Evolutionary conservation across 2,113 vertebrate species (phyloP).

Genomic region (Grantiella picta): DNA sequence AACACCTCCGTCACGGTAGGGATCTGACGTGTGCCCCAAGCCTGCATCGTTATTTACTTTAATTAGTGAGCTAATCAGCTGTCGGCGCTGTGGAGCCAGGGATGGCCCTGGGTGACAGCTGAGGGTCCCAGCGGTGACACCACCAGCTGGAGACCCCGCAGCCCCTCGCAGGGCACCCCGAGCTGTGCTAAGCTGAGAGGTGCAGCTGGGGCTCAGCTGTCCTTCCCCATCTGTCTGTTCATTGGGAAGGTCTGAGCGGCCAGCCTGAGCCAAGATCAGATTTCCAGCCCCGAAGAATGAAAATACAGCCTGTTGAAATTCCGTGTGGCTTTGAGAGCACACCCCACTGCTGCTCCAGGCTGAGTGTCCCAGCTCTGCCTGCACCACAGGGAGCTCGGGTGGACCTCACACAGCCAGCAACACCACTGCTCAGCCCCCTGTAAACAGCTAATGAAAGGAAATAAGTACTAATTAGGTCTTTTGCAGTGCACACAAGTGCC

Average conservation of each 20-base stretch:
- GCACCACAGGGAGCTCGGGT: rapidly evolving
- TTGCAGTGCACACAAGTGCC: background rate
- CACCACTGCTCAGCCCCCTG: background rate
- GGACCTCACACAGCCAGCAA: background rate
- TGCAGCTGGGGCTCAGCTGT: background rate
- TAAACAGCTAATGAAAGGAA: background rate
- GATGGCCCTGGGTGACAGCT: background rate
- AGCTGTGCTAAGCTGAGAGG: background rate
- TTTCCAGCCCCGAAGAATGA: slow-evolving; percentile 27
- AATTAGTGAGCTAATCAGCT: background rate
- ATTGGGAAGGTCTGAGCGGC: background rate
- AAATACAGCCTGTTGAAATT: slow-evolving; percentile 6
- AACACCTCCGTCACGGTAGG: background rate
- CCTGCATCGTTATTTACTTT: background rate
- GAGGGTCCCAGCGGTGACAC: background rate
- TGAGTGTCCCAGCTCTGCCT: background rate
- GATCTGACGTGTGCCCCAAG: background rate
- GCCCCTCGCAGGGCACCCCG: background rate
- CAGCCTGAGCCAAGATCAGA: background rate
- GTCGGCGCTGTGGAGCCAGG: background rate
- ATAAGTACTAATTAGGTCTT: background rate
- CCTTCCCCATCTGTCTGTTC: background rate
- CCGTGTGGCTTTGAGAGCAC: background rate
- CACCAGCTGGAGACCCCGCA: background rate
- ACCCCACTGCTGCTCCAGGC: background rate